Base-by-base conservation (phyloP, 2,888 invertebrate species). In the Teinopalpus imperialis region DNA sequence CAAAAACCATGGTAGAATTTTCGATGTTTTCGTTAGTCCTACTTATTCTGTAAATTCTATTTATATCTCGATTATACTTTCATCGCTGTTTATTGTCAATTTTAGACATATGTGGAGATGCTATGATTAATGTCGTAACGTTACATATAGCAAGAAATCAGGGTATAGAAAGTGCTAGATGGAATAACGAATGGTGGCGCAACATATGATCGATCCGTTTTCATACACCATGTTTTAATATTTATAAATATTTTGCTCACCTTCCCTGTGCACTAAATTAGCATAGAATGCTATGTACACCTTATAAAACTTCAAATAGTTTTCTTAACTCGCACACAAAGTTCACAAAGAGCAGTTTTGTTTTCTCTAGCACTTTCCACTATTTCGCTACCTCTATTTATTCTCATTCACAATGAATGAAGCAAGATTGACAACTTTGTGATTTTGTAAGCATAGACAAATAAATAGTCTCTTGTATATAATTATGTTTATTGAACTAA, bases 201-300 rank as follows among this genome's bases (percentile, higher is more conserved):
- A 75, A 68, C 57, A 63, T 56, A 54, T 59, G 49, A 79, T 76
- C 77, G 74, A 79, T 77, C 66, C 65, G 61, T 68, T 64, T 59
- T 52, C 47, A 52, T 21, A 7, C 13, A 29, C 5, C 10, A 20
- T 10, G 3, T 34, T 12, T 26, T 8, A 26, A 42, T 23, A 21
- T 12, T 46, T 12, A 6, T 6, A 35, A 13, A 24, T 2, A 12
- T 10, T 6, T 34, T 2, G 36, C 44, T 51, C 47, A 56, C 56
- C 48, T 52, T 32, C 7, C 34, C 16, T 39, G 8, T 16, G 43
- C 23, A 18, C 18, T 20, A 31, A 40, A 36, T 31, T 3, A 26
- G 34, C 18, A 5, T 10, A 12, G 29, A 37, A 39, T 35, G n/a
- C 10, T 40, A 18, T 8, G 32, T 24, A 9, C 9, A 32, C 30